Base-by-base conservation (phyloP, 2,113 vertebrate species). In the human region DNA sequence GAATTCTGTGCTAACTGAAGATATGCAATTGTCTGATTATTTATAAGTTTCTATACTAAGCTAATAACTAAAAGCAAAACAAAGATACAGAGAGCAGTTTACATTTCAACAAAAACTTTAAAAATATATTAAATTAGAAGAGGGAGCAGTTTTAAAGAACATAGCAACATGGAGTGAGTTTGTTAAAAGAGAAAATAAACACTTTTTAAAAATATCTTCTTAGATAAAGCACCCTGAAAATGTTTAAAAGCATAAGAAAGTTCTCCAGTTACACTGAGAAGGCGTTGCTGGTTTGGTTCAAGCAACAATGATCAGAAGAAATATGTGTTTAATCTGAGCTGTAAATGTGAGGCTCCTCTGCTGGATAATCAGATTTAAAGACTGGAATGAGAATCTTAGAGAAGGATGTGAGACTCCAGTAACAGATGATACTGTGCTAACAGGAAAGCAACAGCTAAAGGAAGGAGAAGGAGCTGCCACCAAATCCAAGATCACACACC, bases 1-100 rank as follows among this genome's bases (percentile, higher is more conserved):
- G 48, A 93, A 61, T 57, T 72, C 64, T 48, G 72, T 22, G 40
- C 66, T 81, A 76, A 84, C 0, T 5, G 5, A 52, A 45, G 48
- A 75, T n/a, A 59, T 0, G 16, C 27, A 84, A 50, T 4, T 68
- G 16, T 61, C 59, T 35, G 27, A 80, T n/a, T 40, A 43, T 32
- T 22, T 79, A 2, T 80, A 92, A 72, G 16, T 50, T 64, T 68
- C 57, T 22, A 52, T 55, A 48, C 20, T 81, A 82, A 87, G 43
- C 7, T 45, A 50, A 66, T 27, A 89, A 81, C 38, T 86, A 66
- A 82, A 68, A 78, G 59, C 57, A 92, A 96, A 93, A 95, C n/a
- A 72, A 86, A 64, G 72, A 66, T 8, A 78, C 5, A 48, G 27
- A 78, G 23, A 45, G 13, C 45, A 32, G 23, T 66, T 83, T 40